Base-by-base conservation (phyloP, 2,888 invertebrate species). In the Adelognathus sp. region DNA sequence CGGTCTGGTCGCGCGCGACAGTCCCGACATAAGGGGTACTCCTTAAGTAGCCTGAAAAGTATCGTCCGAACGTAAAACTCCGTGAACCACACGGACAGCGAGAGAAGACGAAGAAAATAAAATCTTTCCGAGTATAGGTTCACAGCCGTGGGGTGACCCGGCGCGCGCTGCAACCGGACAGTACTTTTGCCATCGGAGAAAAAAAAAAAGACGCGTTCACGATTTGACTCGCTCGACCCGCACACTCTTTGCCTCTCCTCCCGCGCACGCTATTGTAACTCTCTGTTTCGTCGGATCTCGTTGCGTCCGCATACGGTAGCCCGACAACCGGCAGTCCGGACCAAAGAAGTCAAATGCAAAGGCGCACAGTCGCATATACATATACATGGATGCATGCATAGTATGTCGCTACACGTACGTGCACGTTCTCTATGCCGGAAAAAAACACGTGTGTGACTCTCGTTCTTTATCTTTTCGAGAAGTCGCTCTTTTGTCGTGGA, bases 1-100 rank as follows among this genome's bases (percentile, higher is more conserved):
- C 75, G n/a, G n/a, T 84, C 79, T 73, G 84, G 85, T 86, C 87
- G 87, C 88, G 87, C 88, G 88, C 86, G 90, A 87, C 88, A 84
- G 78, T 81, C 81, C 83, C 79, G 82, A 83, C 84, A 81, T 73
- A 81, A 72, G 79, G 84, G 83, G 81, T 82, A 83, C 82, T 82
- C 82, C 83, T 84, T 83, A 84, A 86, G 85, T 86, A 86, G 86
- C 84, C 81, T 82, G 66, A 76, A 72, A 87, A 86, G 77, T 86
- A 83, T 86, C 86, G 86, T 78, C 87, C 52, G 33, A 39, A 56
- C 33, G 41, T 36, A 58, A 24, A 60, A 11, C 50, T 16, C 21
- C 31, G 31, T n/a, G n/a, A n/a, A n/a, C n/a, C n/a, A n/a, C n/a
- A n/a, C n/a, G 31, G 11, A 39, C 39, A 29, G 29, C 21, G 36